Conservation (phyloP, 92 coral and sea anemone genomes). For the Porites lobata region DNA sequence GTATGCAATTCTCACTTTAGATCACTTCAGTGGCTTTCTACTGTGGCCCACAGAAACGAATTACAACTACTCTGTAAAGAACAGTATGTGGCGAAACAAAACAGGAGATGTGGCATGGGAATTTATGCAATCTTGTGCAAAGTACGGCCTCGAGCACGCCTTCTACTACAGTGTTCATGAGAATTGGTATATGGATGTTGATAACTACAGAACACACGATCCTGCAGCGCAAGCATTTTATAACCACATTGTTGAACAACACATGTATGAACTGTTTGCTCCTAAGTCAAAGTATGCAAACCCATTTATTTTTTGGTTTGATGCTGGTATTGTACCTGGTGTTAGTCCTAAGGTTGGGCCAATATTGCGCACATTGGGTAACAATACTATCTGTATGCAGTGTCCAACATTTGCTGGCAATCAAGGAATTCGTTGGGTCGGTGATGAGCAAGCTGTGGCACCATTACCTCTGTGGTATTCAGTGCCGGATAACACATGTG, state of each 20-base stretch:
- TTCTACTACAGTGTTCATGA: conserved; percentile 78
- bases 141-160: conserved; percentile 65
- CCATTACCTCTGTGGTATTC: conserved; percentile 85
- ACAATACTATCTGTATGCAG: conserved; percentile 74
- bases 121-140: conserved; percentile 74
- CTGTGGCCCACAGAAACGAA: conserved; percentile 78
- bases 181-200: conserved; percentile 80
- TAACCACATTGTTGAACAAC: conserved; percentile 55
- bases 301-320: conserved; percentile 83
- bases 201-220: conserved; percentile 45
- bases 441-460: conserved; percentile 78
- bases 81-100: conserved; percentile 75
- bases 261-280: conserved; percentile 65
- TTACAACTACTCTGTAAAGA: conserved; percentile 80
- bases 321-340: conserved; percentile 75
- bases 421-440: conserved; percentile 84
- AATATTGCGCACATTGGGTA: conserved; percentile 66
- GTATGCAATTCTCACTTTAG: conserved; percentile 75
- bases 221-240: conserved; percentile 52
- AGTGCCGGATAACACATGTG: conserved; percentile 8
- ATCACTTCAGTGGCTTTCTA: conserved; percentile 85
- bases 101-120: conserved; percentile 78
- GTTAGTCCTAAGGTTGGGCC: conserved; percentile 81
- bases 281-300: conserved; percentile 61
- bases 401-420: conserved; percentile 77